Evolutionary conservation across 2,113 vertebrate genomes (phyloP), one percentile per base, ranked within the genome.

Genomic region (Clinocottus analis): DNA sequence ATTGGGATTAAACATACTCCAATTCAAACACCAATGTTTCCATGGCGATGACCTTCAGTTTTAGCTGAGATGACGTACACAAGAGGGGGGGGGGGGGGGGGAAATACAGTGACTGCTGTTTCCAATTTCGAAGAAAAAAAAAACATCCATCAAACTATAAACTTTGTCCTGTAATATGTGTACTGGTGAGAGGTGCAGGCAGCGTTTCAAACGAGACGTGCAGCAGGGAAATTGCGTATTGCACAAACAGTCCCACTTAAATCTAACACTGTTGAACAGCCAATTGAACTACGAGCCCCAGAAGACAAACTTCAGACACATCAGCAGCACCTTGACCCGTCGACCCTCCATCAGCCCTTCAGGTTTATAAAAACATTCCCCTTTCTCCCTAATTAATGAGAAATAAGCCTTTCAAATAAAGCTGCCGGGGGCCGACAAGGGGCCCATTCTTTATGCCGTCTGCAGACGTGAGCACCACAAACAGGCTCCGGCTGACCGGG

Each of bases 31-130:
- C 87, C 79, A 86, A 90, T 89, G 90, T 94, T 92, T 82, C 92
- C 84, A 92, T 94, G 88, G 90, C 51, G 70, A 94, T 94, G 89
- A 94, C 94, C 91, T 95, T 94, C 86, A 90, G 81, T 87, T 84
- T 87, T 83, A 84, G 75, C 80, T 82, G 76, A 56, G 58, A 63
- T 77, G 79, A 69, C 2, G 19, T 35, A 64, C 61, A 79, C 17
- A 1, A 69, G 31, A 39, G 55, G 55, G 69, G 51, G 47, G 49
- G 31, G 43, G 55, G 55, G 69, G 51, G 47, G 49, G 66, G 49
- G 49, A 9, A 73, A 62, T 51, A 88, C 19, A 59, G 71, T 61
- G 89, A 79, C 79, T 73, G 58, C 68, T 67, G 63, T 84, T 90
- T 90, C 81, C 68, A 49, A 78, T 84, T 84, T 85, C 17, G 41